Evolutionary conservation across 2,113 vertebrate species (phyloP), one percentile per base, ranked within the genome.

Genomic region (Atherinomorus stipes): DNA sequence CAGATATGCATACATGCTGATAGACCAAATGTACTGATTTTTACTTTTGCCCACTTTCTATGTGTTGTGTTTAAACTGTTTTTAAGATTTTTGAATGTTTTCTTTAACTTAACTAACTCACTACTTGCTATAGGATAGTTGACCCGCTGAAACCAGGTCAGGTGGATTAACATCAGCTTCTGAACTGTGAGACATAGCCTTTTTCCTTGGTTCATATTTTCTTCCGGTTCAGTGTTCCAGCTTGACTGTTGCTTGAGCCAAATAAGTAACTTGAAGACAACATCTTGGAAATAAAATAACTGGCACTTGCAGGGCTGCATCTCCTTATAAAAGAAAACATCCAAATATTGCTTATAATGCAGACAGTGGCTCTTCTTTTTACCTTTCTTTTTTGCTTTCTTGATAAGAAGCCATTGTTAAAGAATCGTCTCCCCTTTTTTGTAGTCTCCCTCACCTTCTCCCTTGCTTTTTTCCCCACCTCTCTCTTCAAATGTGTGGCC

Each of bases 1-100:
- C 38, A 59, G 71, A 75, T 80, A 85, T 85, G 68, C 71, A 76
- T 69, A 60, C 59, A 80, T 71, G 74, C 71, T 31, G 16, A 66
- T 21, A 28, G 50, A 47, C 31, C 38, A 64, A 69, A 61, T 68
- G 58, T 71, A 57, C 31, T 7, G 4, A 22, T 40, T 61, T 62
- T 53, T 22, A 38, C 49, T 25, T 59, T 42, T 13, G 40, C 40
- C 40, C 40, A 16, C 4, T 42, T 13, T 42, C 2, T 4, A 4
- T 15, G 13, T 42, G 5, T 42, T 42, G 12, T 42, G 13, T 4
- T 42, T 42, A 3, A 15, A 16, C 40, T 15, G 40, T 42, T 42
- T 42, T 42, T 4, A 42, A 5, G 12, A 13, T 16, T 15, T 42
- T 42, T 42, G 3, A 15, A 42, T 42, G 40, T 42, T 42, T 42